Evolutionary conservation across 1,140 invertebrate genomes (phyloP).

Genomic region (Dufourea novaeangliae): DNA sequence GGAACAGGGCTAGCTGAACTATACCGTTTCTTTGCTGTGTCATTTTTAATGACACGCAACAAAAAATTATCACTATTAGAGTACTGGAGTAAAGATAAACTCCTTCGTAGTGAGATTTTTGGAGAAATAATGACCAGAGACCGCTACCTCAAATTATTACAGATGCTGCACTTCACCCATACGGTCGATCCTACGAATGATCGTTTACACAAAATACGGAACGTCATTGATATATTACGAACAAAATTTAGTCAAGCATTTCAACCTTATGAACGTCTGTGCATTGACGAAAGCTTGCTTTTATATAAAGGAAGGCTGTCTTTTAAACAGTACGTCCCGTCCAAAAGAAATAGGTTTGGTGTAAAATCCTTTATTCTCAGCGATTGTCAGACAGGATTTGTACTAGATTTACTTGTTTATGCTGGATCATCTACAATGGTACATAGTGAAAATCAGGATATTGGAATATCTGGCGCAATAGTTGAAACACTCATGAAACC

Average conservation of each 20-base stretch:
- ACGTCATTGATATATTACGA: conserved; percentile 50
- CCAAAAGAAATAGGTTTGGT: conserved; percentile 9
- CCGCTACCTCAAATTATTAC: conserved; percentile 45
- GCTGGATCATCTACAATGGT: conserved; percentile 46
- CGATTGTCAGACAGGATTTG: conserved; percentile 9
- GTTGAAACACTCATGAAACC: conserved; percentile 68
- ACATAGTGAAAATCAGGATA: conserved; percentile 31
- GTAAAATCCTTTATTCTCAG: conserved; percentile 19
- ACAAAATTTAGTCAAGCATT: conserved; percentile 55
- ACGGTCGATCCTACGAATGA: conserved; percentile 19
- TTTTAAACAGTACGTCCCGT: conserved; percentile 74
- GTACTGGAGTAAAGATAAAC: conserved; percentile 58
- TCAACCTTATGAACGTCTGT: conserved; percentile 63
- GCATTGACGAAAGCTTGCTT: conserved; percentile 70
- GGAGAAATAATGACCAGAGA: conserved; percentile 50
- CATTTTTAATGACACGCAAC: conserved; percentile 57
- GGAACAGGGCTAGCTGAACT: conserved; percentile 21
- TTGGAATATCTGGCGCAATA: conserved; percentile 69
- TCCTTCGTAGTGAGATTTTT: conserved; percentile 53
- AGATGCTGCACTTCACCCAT: conserved; percentile 60
- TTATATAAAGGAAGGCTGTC: conserved; percentile 73
- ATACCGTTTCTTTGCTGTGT: conserved; percentile 25
- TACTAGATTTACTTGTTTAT: conserved; percentile 12
- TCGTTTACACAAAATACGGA: conserved; percentile 49
- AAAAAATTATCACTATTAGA: conserved; percentile 56